Base-by-base conservation (phyloP, 2,797 vertebrate genomes). In the Prunella strophiata region DNA sequence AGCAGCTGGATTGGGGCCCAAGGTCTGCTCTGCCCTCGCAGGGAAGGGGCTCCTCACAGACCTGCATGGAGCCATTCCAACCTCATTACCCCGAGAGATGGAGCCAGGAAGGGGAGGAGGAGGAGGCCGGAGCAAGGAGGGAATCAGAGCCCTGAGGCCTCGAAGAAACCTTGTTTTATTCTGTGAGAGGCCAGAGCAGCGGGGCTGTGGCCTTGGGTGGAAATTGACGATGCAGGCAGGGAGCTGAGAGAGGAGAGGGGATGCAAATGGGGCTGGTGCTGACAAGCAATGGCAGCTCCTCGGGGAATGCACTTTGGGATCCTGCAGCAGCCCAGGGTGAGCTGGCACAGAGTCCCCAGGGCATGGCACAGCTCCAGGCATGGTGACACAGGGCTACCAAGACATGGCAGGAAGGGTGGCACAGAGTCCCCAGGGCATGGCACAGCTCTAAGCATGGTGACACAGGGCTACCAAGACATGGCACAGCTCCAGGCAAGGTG, bases 181-280 rank as follows among this genome's bases (percentile, higher is more conserved):
- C 75, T 12, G 52, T 8, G 26, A 70, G 63, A 61, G 72, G 36
- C 52, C 2, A 2, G 59, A 58, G 45, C 57, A 0, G 1, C 1
- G 0, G 86, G 74, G 57, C 84, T 1, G 0, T 17, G 88, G 80
- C 83, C 95, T 93, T 88, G 85, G 48, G 21, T 11, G 45, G 74
- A 25, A 70, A 89, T 82, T 82, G 80, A 70, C 43, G 65, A 74
- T 68, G 77, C 81, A 91, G 54, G 72, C 16, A 4, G 4, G 15
- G 75, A 72, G 67, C 0, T 0, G n/a, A 1, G 5, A 58, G 25
- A 14, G 50, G 55, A 57, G 38, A 0, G 7, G 22, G 55, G 43
- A 18, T 80, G 68, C 10, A 61, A 76, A 63, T 14, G 0, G 1
- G n/a, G 50, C 62, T 62, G 78, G 55, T 48, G n/a, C 61, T 75